phyloP scores from a whole-genome alignment of 2,113 vertebrate genomes.

The Canis aureus region DNA sequence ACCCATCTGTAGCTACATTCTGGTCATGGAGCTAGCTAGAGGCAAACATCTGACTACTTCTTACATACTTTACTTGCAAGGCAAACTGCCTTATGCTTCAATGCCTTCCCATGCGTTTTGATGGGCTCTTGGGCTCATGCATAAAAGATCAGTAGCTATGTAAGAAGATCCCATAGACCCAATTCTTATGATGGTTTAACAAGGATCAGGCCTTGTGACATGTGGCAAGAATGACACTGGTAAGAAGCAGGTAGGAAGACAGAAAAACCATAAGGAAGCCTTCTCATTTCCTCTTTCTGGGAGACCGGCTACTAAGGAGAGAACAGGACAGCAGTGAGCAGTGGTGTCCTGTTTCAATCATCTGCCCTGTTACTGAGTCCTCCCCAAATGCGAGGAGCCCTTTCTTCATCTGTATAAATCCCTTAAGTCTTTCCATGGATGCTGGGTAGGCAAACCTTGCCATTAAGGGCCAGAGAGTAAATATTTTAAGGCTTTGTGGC shows the following conservation, averaged over 20 bases:
- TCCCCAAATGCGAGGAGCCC: not conserved
- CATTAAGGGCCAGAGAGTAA: not conserved
- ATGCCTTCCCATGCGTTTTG: rapidly evolving
- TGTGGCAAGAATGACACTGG: not conserved
- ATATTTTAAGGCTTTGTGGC: not conserved
- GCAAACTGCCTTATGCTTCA: not conserved
- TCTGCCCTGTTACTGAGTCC: rapidly evolving
- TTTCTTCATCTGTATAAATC: too few relatives aligned
- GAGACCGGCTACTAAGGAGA: not conserved
- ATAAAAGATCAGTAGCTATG: not conserved
- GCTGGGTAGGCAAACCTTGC: not conserved
- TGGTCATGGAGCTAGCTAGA: not conserved
- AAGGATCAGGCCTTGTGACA: not conserved
- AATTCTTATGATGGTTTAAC: not conserved
- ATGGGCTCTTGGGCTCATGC: not conserved
- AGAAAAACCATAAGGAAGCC: rapidly evolving
- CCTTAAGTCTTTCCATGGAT: not conserved
- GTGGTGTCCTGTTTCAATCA: rapidly evolving
- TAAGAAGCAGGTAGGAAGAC: not conserved
- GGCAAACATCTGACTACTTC: not conserved
- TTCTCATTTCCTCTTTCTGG: not conserved
- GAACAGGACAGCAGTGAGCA: not conserved
- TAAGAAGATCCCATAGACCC: not conserved
- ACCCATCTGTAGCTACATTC: not conserved
- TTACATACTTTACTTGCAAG: not conserved